A percentile compares a stretch with the other conserved stretches of the same genome.
Conservation (phyloP, 2,888 invertebrate species). For the Petrolisthes manimaculis region DNA sequence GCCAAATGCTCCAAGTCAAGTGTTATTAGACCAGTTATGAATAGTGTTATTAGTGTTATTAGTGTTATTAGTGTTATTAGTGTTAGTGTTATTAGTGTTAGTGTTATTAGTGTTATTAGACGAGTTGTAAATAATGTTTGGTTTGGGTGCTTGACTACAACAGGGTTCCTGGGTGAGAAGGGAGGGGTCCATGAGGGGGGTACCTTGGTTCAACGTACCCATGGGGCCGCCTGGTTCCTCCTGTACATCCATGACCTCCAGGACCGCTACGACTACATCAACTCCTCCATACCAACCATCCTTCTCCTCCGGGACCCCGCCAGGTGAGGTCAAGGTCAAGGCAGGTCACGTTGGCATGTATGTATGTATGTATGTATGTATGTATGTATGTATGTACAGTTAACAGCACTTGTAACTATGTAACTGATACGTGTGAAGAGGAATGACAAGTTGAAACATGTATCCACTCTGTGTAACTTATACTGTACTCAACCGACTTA, state of each 20-base stretch:
- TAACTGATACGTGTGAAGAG: background rate
- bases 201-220: slow-evolving; percentile 21
- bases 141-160: background rate
- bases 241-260: slow-evolving; percentile 18
- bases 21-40: background rate
- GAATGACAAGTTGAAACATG: no score
- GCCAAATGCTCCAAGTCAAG: no score
- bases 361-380: background rate
- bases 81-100: no score
- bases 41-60: background rate
- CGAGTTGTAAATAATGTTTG: background rate
- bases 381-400: background rate
- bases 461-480: no score
- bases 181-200: background rate
- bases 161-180: slow-evolving; percentile 37
- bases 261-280: slow-evolving; percentile 1
- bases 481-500: no score
- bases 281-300: slow-evolving; percentile 26
- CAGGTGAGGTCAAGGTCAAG: slow-evolving; percentile 9
- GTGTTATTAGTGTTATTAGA: no score
- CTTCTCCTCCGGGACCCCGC: slow-evolving; percentile 40
- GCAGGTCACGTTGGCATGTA: background rate
- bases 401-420: background rate
- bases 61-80: no score
- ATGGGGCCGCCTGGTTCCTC: slow-evolving; percentile 7